Conservation (phyloP, 2,888 invertebrate species). For the Sesia apiformis region DNA sequence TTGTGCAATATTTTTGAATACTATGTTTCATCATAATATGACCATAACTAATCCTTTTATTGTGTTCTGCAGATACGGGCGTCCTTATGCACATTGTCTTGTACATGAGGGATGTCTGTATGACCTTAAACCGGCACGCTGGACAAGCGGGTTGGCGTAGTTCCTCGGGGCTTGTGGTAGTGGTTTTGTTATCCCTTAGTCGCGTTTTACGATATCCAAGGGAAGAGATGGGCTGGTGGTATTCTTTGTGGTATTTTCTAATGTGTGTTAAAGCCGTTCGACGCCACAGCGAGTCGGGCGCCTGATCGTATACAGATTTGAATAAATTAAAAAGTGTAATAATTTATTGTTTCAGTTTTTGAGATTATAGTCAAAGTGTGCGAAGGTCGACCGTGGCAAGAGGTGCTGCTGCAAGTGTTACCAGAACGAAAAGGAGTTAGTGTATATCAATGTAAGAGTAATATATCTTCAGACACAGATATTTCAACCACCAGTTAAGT, state of each 20-base stretch:
- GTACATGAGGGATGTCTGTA: too few species aligned
- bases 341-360: constrained; percentile 78
- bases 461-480: constrained; percentile 18
- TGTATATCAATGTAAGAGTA: constrained; percentile 36
- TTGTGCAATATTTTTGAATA: too few species aligned
- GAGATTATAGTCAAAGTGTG: constrained; percentile 85
- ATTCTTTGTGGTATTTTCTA: not conserved
- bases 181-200: too few species aligned
- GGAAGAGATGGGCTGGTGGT: not conserved
- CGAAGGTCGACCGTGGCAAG: constrained; percentile 86
- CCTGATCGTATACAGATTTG: not conserved
- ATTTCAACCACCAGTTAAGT: constrained; percentile 13
- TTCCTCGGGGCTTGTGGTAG: too few species aligned
- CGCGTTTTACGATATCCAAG: too few species aligned
- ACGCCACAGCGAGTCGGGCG: not conserved
- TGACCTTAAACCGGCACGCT: too few species aligned
- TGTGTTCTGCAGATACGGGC: too few species aligned
- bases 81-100: too few species aligned
- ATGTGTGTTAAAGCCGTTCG: not conserved
- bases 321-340: not conserved
- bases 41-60: too few species aligned
- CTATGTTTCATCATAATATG: too few species aligned
- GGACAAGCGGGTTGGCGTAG: too few species aligned
- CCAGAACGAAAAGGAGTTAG: constrained; percentile 85
- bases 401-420: constrained; percentile 83